Evolutionary conservation across 2,113 vertebrate species (phyloP), one percentile per base, ranked within the genome.

Genomic region (Tragelaphus imberbis): DNA sequence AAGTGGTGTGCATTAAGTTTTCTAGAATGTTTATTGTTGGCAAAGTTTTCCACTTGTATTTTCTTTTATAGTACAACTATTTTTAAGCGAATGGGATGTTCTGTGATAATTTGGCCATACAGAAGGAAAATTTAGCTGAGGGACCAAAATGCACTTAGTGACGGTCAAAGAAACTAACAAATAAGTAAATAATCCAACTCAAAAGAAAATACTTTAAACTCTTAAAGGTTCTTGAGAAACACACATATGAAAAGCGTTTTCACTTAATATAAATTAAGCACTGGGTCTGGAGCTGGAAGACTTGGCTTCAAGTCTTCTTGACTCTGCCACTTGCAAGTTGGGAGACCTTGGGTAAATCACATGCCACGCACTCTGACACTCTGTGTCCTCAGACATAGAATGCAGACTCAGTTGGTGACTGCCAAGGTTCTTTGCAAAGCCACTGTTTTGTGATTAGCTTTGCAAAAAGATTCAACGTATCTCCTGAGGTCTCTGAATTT

Each of bases 21-120:
- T 92, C 92, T 44, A 81, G 89, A 90, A 77, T 95, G 90, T 84
- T 95, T 59, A 61, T 49, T 95, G 87, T 59, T 97, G 90, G 96
- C 81, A 68, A 87, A 13, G 7, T 96, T 96, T 92, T 91, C 75
- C 40, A 86, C 63, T 85, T 59, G 91, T 53, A 68, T 91, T 95
- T 97, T 97, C 49, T 97, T 97, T 96, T 90, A 96, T 49, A 97
- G 95, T 84, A 53, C 51, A 88, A 68, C 49, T 95, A 77, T 95
- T 97, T 97, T 95, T 95, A 94, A 95, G 40, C 65, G 77, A 95
- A 94, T 96, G 49, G 96, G 95, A 97, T 97, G 96, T 96, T 94
- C 84, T 68, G n/a, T 97, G 93, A 97, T 93, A 79, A 95, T 94
- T 91, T 95, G 97, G 93, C 93, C 90, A 58, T 40, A 55, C 55